phyloP scores from a whole-genome alignment of 2,113 vertebrate species.

The Lepidothrix coronata region DNA sequence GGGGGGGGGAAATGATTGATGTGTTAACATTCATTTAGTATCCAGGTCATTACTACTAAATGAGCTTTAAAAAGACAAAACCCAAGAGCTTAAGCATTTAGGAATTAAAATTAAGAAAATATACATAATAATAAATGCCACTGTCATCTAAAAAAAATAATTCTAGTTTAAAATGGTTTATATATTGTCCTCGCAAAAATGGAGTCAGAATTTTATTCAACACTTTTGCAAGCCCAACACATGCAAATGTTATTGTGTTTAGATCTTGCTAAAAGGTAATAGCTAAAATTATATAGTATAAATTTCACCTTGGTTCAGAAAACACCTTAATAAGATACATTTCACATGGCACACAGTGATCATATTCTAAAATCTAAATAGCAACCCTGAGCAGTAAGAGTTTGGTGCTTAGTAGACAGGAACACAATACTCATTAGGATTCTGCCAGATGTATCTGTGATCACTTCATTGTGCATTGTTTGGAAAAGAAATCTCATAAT shows the following conservation, averaged over 20 bases:
- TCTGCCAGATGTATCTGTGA: not conserved
- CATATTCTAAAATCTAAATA: not conserved
- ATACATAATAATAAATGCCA: not conserved
- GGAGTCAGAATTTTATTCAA: not conserved
- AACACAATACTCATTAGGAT: not conserved
- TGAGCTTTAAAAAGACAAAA: not conserved
- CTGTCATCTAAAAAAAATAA: not conserved
- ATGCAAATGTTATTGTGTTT: not conserved
- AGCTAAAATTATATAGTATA: not conserved
- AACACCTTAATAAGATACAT: not conserved
- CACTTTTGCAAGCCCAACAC: not conserved
- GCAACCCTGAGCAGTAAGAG: not conserved
- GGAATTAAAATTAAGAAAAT: not conserved
- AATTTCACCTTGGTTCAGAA: not conserved
- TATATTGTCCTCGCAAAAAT: not conserved
- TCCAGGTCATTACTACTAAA: not conserved
- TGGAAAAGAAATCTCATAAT: constrained; percentile 13
- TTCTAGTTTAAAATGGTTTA: not conserved
- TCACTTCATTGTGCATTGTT: not conserved
- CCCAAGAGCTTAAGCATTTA: not conserved
- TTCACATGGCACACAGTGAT: not conserved
- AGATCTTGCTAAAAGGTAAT: not conserved
- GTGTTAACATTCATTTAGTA: not conserved
- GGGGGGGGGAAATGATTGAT: not conserved
- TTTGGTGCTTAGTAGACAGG: not conserved